A percentile compares a stretch with the other conserved stretches of the same genome.
Evolutionary conservation across 2,888 invertebrate species (phyloP).

Genomic region (Neelides folsomi): DNA sequence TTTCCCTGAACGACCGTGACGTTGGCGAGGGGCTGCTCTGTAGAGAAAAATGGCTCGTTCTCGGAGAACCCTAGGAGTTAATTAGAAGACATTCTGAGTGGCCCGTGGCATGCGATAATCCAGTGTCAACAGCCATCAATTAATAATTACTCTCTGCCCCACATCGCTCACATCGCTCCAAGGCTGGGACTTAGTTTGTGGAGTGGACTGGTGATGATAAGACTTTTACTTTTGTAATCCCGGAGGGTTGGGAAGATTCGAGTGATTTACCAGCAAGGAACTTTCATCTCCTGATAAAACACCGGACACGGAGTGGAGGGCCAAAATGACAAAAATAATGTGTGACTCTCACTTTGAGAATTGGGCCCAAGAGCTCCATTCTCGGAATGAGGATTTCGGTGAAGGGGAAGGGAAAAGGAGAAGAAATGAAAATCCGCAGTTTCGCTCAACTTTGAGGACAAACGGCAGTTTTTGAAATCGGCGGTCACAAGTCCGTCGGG

Average conservation of each 20-base stretch:
- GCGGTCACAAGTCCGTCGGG: neutral
- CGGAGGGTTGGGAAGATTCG: constrained; percentile 17
- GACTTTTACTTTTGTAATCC: constrained; percentile 7
- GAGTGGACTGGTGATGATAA: too few species aligned
- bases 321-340: constrained; percentile 30
- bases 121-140: too few species aligned
- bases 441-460: too few species aligned
- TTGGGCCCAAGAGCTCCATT: constrained; percentile 31
- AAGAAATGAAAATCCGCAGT: neutral
- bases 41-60: constrained; percentile 60
- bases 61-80: constrained; percentile 21
- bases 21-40: constrained; percentile 60
- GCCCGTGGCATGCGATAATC: too few species aligned
- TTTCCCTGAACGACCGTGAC: constrained; percentile 53
- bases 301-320: constrained; percentile 20
- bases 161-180: too few species aligned
- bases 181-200: too few species aligned
- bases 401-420: neutral
- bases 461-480: neutral
- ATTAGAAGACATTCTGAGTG: neutral
- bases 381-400: neutral
- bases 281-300: constrained; percentile 33
- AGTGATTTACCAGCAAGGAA: constrained; percentile 34
- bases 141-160: too few species aligned
- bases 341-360: constrained; percentile 18